Evolutionary conservation across 2,888 invertebrate species (phyloP).

Genomic region (Drosophila pegasa): DNA sequence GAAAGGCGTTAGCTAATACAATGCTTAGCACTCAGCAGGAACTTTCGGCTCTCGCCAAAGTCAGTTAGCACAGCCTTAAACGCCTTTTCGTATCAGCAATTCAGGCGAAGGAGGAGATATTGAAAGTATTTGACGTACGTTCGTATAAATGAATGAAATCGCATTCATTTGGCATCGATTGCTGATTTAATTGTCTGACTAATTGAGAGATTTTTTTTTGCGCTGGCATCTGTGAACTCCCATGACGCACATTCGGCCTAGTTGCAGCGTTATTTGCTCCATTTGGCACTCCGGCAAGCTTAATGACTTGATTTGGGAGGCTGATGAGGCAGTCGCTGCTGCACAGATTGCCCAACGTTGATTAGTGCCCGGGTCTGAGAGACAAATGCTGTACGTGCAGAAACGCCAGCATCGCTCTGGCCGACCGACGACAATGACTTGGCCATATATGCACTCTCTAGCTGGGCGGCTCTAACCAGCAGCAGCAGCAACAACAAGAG

Average conservation of each 20-base stretch:
- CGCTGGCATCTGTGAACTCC: conserved; percentile 66
- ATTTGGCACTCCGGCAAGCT: conserved; percentile 77
- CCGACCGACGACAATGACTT: conserved; percentile 70
- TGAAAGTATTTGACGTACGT: conserved; percentile 46
- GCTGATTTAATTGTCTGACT: conserved; percentile 85
- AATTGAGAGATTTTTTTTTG: conserved; percentile 84
- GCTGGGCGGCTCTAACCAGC: conserved; percentile 38
- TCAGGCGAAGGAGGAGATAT: conserved; percentile 23
- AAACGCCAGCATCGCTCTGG: conserved; percentile 37
- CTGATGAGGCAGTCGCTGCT: conserved; percentile 65
- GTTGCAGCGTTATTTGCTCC: conserved; percentile 72
- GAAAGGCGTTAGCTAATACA: not conserved
- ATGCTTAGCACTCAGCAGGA: not conserved
- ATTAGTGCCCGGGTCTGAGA: conserved; percentile 61
- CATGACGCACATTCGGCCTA: conserved; percentile 67
- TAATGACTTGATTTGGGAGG: conserved; percentile 82
- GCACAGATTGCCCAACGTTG: conserved; percentile 68
- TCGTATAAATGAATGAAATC: conserved; percentile 57
- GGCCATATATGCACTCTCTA: conserved; percentile 67
- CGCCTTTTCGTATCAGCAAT: conserved; percentile 8
- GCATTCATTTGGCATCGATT: conserved; percentile 73
- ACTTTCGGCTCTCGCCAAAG: not conserved
- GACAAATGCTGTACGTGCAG: conserved; percentile 48
- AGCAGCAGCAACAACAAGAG: conserved; percentile 5
- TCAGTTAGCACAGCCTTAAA: conserved; percentile 1